Evolutionary conservation across 2,888 invertebrate genomes (phyloP), one percentile per base, ranked within the genome.

Genomic region (Pyrochroa serraticornis): DNA sequence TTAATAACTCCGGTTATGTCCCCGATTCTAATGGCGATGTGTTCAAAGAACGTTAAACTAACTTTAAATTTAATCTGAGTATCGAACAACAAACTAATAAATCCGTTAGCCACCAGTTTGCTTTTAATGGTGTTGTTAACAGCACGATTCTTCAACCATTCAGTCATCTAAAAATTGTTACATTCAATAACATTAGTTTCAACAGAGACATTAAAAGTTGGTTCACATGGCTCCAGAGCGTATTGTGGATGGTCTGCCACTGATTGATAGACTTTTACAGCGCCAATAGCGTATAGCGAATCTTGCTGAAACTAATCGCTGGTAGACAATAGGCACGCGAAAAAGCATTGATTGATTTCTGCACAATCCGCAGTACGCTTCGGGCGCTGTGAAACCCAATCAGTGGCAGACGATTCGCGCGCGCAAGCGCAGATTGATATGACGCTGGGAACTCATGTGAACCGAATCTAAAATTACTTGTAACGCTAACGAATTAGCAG

Each of bases 11-110:
- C 83, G 46, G 80, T 73, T 61, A 78, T 68, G 43, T 75, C 70
- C 30, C 79, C 79, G 34, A 84, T 63, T 59, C 80, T 79, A 9
- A 74, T 52, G 22, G 81, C 79, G 43, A 83, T 65, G 47, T 79
- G 77, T 61, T 81, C 79, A 43, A 82, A 75, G 7, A 81, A 55
- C 1, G 72, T 71, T 44, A 78, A 68, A 56, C 75, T 75, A 10
- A 73, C 69, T 67, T 79, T 80, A 56, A 74, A 77, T 48, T 75
- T 76, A 2, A 77, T 57, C 51, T 78, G 71, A 50, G 74, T 68
- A 14, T 73, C 74, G 37, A 80, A 74, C 13, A 79, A 63, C n/a
- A 81, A 71, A 38, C 67, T 73, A 48, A 78, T 64, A 49, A 81
- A 77, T 3, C 63, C 62, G 41, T 72, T 73, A 5, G 76, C 71